Evolutionary conservation across 2,888 invertebrate species (phyloP).

Genomic region (Ceramica pisi): DNA sequence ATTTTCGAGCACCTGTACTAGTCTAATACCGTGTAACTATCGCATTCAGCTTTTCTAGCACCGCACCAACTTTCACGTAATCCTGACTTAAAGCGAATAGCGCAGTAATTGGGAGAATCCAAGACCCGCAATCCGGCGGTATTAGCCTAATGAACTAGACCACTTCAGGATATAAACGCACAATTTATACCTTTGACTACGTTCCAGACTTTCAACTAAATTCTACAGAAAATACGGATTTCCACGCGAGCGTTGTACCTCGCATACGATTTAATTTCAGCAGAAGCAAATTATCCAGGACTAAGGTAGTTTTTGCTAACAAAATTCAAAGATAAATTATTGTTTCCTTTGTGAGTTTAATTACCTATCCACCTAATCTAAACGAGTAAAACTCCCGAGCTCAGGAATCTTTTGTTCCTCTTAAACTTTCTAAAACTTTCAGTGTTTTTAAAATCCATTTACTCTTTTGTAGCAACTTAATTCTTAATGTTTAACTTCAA

Average conservation of each 20-base stretch:
- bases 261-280: conserved; percentile 39
- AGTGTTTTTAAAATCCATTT: conserved; percentile 61
- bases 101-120: conserved; percentile 71
- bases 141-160: conserved; percentile 74
- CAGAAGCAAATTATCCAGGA: conserved; percentile 22
- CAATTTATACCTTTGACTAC: conserved; percentile 42
- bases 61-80: conserved; percentile 54
- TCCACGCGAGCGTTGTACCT: background rate
- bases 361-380: conserved; percentile 56
- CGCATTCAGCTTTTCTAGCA: conserved; percentile 23
- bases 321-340: conserved; percentile 43
- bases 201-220: conserved; percentile 16
- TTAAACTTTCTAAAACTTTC: conserved; percentile 64
- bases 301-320: conserved; percentile 25
- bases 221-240: conserved; percentile 31
- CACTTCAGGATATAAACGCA: conserved; percentile 54
- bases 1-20: conserved; percentile 7
- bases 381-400: conserved; percentile 52
- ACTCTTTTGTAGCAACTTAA: conserved; percentile 54
- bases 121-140: conserved; percentile 65
- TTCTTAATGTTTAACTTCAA: conserved; percentile 64
- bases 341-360: conserved; percentile 60
- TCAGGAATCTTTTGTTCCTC: conserved; percentile 64
- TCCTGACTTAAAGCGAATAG: conserved; percentile 65
- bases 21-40: background rate